Conservation (phyloP, 2,888 invertebrate genomes). For the Drosophila maculinotata region DNA sequence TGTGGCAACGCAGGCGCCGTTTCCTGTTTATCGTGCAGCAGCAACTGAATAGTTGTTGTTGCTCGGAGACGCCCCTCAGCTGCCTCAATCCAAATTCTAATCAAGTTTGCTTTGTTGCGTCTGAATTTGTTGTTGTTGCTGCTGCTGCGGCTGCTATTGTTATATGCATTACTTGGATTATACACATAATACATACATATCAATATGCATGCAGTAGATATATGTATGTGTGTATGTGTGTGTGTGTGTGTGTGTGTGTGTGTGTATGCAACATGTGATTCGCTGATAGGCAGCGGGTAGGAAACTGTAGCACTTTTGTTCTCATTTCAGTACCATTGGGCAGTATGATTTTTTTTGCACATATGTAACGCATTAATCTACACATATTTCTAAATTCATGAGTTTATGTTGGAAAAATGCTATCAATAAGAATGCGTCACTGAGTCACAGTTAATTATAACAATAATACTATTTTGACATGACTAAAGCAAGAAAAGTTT, state of each 20-base stretch:
- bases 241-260: neutral
- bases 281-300: conserved; percentile 25
- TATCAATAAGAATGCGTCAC: too few species aligned
- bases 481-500: too few species aligned
- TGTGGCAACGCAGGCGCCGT: conserved; percentile 22
- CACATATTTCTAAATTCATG: neutral
- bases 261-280: conserved; percentile 2
- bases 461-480: too few species aligned
- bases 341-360: neutral
- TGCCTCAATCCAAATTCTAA: conserved; percentile 19
- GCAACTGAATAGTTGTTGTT: conserved; percentile 23
- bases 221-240: neutral
- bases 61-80: conserved; percentile 33
- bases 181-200: conserved; percentile 1
- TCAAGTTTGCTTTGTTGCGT: conserved; percentile 16
- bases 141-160: conserved; percentile 19
- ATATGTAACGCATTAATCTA: neutral
- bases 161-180: too few species aligned
- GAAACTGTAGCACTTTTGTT: conserved; percentile 16
- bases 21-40: conserved; percentile 29
- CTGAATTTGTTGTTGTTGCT: neutral
- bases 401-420: too few species aligned
- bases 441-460: too few species aligned
- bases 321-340: conserved; percentile 20
- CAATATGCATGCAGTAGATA: neutral